phyloP scores from a whole-genome alignment of 1,140 invertebrate genomes.

The Saccostrea echinata region DNA sequence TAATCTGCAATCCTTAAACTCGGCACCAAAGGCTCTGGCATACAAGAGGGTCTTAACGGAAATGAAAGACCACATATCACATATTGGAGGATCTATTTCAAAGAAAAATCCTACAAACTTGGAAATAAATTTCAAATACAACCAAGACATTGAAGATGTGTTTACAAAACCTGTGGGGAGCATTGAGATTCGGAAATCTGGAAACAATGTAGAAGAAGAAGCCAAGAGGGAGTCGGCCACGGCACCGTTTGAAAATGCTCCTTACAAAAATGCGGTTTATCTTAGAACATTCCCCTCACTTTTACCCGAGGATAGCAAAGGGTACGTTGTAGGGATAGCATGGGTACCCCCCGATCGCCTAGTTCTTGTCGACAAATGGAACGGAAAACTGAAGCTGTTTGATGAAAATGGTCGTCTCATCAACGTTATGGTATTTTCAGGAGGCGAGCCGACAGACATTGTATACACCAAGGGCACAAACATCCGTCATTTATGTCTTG shows the following conservation, averaged over 20 bases:
- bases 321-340: slow-evolving; percentile 37
- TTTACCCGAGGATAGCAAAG: slow-evolving; percentile 18
- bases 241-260: not conserved
- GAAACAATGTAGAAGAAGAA: not conserved
- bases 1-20: not conserved
- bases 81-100: not conserved
- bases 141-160: not conserved
- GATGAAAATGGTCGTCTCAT: slow-evolving; percentile 7
- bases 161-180: not conserved
- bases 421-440: not conserved
- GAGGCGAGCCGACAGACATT: slow-evolving; percentile 50
- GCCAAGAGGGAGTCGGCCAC: not conserved
- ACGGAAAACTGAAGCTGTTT: slow-evolving; percentile 51
- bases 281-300: not conserved
- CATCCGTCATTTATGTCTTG: slow-evolving; percentile 12
- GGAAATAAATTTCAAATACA: not conserved
- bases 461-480: not conserved
- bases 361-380: slow-evolving; percentile 45
- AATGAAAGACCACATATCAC: not conserved
- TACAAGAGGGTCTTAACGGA: not conserved
- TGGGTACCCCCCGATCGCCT: slow-evolving; percentile 41
- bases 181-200: not conserved
- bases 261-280: not conserved
- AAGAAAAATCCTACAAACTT: not conserved
- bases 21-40: not conserved